These are phyloP conservation scores for Vulpes vulpes DNA, from an alignment of 2,113 vertebrate genomes.

Conservation along the genomic window DNA sequence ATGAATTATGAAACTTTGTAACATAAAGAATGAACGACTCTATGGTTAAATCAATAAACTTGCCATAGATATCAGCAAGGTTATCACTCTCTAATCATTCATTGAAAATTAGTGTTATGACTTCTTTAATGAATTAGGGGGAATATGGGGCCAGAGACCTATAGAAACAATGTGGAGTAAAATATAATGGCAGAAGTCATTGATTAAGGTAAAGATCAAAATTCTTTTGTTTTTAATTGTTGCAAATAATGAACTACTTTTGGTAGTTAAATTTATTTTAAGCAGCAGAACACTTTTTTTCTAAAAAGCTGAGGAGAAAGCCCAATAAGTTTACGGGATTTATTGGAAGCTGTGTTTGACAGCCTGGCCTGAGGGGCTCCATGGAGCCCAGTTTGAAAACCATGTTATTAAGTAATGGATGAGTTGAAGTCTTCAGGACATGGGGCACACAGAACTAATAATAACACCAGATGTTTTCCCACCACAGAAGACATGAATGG, in stretches of 20 bases:
- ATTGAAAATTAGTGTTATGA: background rate
- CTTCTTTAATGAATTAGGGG: background rate
- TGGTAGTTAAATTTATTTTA: conserved; percentile 1
- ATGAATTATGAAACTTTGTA: background rate
- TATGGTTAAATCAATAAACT: background rate
- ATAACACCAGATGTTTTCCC: background rate
- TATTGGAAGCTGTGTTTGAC: background rate
- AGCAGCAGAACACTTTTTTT: background rate
- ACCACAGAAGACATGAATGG: background rate
- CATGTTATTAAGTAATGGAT: background rate
- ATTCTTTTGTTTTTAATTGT: background rate
- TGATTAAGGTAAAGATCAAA: background rate
- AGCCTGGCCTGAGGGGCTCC: background rate
- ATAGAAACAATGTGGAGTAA: background rate
- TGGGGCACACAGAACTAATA: background rate
- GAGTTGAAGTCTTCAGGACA: background rate
- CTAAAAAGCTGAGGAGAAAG: background rate
- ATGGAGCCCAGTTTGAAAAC: background rate
- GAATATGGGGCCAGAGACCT: background rate
- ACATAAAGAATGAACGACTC: background rate
- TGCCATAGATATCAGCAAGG: background rate
- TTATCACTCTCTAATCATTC: background rate
- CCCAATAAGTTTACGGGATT: background rate
- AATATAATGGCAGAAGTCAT: background rate
- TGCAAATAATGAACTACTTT: background rate